Percentiles rank a stretch among this genome's conserved stretches.
Evolutionary conservation across 2,888 invertebrate genomes (phyloP).

Genomic region (Leptinotarsa juncta): DNA sequence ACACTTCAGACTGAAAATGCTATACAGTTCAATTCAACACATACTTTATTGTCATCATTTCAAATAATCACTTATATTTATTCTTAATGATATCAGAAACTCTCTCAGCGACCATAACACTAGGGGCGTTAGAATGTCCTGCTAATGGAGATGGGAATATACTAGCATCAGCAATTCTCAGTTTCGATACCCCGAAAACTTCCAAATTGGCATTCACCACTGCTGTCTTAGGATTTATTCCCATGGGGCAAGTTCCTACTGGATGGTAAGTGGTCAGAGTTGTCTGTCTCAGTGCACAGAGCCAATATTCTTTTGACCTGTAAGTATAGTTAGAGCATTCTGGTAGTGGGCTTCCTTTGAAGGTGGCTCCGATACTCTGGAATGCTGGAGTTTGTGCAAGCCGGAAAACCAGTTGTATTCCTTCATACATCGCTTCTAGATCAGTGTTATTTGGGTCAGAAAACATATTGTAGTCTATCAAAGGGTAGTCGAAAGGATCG

Average conservation of each 20-base stretch:
- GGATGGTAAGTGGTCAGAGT: conserved; percentile 15
- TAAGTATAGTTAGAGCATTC: conserved; percentile 66
- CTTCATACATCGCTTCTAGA: conserved; percentile 69
- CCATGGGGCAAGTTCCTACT: conserved; percentile 66
- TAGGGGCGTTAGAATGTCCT: conserved; percentile 76
- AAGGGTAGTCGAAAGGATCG: conserved; percentile 62
- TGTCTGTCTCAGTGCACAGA: conserved; percentile 69
- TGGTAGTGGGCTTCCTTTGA: conserved; percentile 28
- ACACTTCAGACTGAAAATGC: too few species aligned
- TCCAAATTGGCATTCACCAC: conserved; percentile 73
- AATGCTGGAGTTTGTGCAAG: conserved; percentile 68
- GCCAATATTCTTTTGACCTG: conserved; percentile 75
- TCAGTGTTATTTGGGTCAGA: conserved; percentile 64
- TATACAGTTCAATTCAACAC: too few species aligned
- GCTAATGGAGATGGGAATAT: conserved; percentile 73
- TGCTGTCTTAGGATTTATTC: conserved; percentile 69
- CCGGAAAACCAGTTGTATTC: conserved; percentile 61
- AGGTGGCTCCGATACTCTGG: conserved; percentile 66
- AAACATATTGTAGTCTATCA: conserved; percentile 77
- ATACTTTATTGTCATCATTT: neutral
- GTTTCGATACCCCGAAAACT: conserved; percentile 70
- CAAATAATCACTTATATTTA: conserved; percentile 18
- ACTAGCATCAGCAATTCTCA: conserved; percentile 76
- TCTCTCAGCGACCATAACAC: conserved; percentile 78
- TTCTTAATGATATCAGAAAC: conserved; percentile 68